Conservation (phyloP, 1,140 invertebrate genomes). For the Pogonomyrmex californicus region DNA sequence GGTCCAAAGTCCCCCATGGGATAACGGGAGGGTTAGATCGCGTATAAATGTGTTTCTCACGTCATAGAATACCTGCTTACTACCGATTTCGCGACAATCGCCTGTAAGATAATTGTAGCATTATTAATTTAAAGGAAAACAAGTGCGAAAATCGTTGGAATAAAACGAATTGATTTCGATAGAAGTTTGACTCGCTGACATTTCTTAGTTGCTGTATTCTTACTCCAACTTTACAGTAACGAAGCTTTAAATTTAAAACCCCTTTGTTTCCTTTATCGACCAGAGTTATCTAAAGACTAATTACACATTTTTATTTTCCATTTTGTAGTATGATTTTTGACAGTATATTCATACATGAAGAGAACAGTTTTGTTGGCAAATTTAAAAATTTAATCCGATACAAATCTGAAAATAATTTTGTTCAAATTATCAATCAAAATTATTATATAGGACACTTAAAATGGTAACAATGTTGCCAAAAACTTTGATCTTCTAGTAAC, state of each 20-base stretch:
- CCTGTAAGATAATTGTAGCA: not conserved
- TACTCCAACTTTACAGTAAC: not conserved
- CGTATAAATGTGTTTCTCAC: slow-evolving; percentile 1
- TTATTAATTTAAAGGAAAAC: not conserved
- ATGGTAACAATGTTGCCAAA: too few relatives aligned
- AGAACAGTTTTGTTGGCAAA: too few relatives aligned
- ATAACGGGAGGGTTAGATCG: slow-evolving; percentile 25
- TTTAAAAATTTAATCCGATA: too few relatives aligned
- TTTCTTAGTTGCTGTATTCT: not conserved
- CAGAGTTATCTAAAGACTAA: slow-evolving; percentile 2
- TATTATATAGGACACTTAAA: too few relatives aligned
- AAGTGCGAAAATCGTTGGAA: not conserved
- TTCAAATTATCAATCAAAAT: too few relatives aligned
- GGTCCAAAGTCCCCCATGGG: slow-evolving; percentile 52
- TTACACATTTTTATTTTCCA: not conserved
- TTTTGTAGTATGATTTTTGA: not conserved
- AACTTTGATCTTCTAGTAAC: too few relatives aligned
- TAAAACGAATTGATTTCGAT: not conserved
- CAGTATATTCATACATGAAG: too few relatives aligned
- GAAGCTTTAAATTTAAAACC: not conserved
- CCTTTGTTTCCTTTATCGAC: not conserved
- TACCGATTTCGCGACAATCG: not conserved
- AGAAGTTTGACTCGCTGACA: not conserved
- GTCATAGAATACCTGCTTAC: not conserved
- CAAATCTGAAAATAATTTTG: too few relatives aligned